These are phyloP conservation scores for Symphodus melops DNA, from an alignment of 2,113 vertebrate species.

Conservation along the genomic window DNA sequence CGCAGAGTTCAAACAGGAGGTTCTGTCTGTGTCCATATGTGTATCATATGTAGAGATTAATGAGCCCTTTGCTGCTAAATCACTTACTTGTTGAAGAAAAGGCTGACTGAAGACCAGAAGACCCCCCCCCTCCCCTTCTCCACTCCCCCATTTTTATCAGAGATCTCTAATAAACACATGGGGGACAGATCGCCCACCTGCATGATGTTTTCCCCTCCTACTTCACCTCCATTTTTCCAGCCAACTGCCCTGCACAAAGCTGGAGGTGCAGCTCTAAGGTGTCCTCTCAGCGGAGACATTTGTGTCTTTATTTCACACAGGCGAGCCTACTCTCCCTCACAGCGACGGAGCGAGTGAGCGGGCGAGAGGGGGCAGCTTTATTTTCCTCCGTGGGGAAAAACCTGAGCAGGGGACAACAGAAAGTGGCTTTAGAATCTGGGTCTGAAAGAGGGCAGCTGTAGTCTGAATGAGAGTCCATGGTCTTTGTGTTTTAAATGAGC, in stretches of 20 bases:
- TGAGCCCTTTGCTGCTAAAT: constrained; percentile 66
- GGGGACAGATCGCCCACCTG: constrained; percentile 86
- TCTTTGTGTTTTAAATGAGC: constrained; percentile 99
- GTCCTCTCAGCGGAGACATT: constrained; percentile 87
- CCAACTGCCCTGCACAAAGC: constrained; percentile 89
- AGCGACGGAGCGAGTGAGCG: constrained; percentile 76
- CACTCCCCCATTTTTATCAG: constrained; percentile 68
- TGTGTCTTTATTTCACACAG: constrained; percentile 82
- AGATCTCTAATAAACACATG: constrained; percentile 87
- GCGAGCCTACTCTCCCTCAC: constrained; percentile 86
- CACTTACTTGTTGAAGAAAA: constrained; percentile 79
- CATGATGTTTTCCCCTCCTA: constrained; percentile 90
- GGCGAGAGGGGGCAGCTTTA: constrained; percentile 84
- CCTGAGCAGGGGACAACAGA: constrained; percentile 87
- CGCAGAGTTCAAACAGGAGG: too few relatives aligned
- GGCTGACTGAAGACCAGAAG: constrained; percentile 82
- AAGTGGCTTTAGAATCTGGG: constrained; percentile 89
- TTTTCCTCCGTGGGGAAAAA: constrained; percentile 91
- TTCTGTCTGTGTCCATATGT: too few relatives aligned
- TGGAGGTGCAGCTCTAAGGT: constrained; percentile 90
- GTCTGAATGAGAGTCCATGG: constrained; percentile 93
- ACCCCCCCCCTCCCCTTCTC: constrained; percentile 69
- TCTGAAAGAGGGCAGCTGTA: constrained; percentile 98
- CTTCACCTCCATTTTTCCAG: constrained; percentile 86
- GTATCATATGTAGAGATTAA: too few relatives aligned